Percentiles rank a stretch among this genome's conserved stretches.
Evolutionary conservation across 2,888 invertebrate genomes (phyloP).

Genomic region (Agapostemon virescens): DNA sequence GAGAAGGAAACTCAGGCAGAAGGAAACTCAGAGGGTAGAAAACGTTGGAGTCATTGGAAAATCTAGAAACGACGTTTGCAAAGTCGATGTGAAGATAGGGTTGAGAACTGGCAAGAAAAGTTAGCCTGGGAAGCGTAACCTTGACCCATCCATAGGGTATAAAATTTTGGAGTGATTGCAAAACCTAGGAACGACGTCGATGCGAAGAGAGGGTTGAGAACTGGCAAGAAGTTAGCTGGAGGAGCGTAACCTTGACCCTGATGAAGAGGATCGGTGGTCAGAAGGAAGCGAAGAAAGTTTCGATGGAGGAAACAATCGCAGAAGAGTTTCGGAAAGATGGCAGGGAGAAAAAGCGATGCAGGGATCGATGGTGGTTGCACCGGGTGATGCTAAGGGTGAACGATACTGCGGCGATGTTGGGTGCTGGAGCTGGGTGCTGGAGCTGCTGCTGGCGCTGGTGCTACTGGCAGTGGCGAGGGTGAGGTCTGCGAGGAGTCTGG

Average conservation of each 20-base stretch:
- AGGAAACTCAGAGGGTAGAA: too few relatives aligned
- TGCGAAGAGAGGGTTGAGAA: background rate
- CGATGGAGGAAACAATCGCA: slow-evolving; percentile 32
- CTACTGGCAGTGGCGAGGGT: slow-evolving; percentile 58
- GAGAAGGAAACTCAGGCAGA: too few relatives aligned
- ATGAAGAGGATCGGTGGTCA: background rate
- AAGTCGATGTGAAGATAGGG: too few relatives aligned
- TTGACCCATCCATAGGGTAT: too few relatives aligned
- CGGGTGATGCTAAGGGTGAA: slow-evolving; percentile 62
- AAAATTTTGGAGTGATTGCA: background rate
- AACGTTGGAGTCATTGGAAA: too few relatives aligned
- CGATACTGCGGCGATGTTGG: slow-evolving; percentile 52
- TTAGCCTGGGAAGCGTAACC: too few relatives aligned
- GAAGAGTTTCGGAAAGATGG: slow-evolving; percentile 28
- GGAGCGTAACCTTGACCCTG: slow-evolving; percentile 49
- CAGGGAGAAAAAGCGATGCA: slow-evolving; percentile 47
- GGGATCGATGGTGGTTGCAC: slow-evolving; percentile 64
- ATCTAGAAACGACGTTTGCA: too few relatives aligned
- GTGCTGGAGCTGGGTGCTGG: background rate
- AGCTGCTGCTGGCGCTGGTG: slow-evolving; percentile 5
- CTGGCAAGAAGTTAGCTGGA: background rate
- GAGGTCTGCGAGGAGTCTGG: slow-evolving; percentile 65
- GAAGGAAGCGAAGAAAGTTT: slow-evolving; percentile 33
- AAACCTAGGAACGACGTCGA: background rate
- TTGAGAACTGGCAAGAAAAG: too few relatives aligned